phyloP scores from a whole-genome alignment of 2,888 invertebrate genomes.

The Drosophila dives region DNA sequence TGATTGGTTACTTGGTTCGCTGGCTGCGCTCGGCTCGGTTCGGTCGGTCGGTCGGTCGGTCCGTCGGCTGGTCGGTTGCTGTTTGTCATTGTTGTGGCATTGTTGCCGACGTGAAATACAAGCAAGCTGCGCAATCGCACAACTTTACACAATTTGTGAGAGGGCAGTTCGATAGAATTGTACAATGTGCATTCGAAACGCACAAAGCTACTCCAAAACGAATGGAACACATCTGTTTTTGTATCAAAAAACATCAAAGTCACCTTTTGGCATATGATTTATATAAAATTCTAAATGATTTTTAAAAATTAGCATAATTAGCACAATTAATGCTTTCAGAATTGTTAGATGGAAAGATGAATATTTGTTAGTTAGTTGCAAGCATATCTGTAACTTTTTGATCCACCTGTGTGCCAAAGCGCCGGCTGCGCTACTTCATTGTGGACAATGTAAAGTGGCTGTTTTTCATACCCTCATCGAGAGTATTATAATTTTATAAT shows the following conservation, averaged over 20 bases:
- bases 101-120: constrained; percentile 73
- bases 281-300: not conserved
- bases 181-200: not conserved
- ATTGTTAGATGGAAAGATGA: not conserved
- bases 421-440: constrained; percentile 34
- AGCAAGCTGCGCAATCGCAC: constrained; percentile 73
- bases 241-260: not conserved
- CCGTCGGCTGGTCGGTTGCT: constrained; percentile 38
- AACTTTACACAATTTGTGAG: constrained; percentile 68
- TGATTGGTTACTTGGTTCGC: constrained; percentile 49
- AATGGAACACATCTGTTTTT: not conserved
- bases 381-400: constrained; percentile 14
- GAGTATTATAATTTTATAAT: not conserved
- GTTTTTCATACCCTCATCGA: constrained; percentile 15
- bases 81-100: constrained; percentile 67
- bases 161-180: constrained; percentile 30
- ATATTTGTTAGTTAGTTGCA: not conserved
- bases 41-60: constrained; percentile 16
- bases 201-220: not conserved
- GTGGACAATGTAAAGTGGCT: constrained; percentile 37
- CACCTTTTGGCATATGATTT: not conserved
- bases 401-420: constrained; percentile 24
- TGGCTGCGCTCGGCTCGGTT: constrained; percentile 37
- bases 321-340: not conserved
- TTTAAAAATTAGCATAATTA: not conserved